These are phyloP conservation scores for Poecilobothrus nobilitatus DNA, from an alignment of 2,888 invertebrate species.

Conservation along the genomic window DNA sequence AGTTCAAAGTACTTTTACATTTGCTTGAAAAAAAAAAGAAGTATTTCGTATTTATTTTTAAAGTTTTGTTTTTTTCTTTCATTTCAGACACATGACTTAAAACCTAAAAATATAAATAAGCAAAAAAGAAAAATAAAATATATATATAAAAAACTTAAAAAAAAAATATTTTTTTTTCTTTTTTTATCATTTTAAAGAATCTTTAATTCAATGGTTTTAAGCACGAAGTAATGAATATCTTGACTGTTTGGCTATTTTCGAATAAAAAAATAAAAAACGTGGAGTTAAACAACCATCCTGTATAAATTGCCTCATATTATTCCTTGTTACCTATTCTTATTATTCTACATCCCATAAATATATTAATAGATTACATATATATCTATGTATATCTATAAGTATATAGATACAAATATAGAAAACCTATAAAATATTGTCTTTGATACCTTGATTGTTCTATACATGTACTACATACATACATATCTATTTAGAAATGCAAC, in stretches of 20 bases:
- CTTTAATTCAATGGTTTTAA: constrained; percentile 10
- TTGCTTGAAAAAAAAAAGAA: neutral
- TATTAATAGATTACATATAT: too few species aligned
- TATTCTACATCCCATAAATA: too few species aligned
- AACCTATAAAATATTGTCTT: neutral
- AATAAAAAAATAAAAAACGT: neutral
- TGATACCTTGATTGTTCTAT: neutral
- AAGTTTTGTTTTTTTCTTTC: neutral
- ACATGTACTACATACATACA: neutral
- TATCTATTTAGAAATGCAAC: neutral
- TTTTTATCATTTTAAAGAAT: constrained; percentile 11
- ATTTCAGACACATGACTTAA: neutral
- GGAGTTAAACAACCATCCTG: neutral
- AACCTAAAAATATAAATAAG: neutral
- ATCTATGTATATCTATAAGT: too few species aligned
- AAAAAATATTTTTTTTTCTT: neutral
- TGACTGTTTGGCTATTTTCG: constrained; percentile 1
- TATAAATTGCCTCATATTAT: too few species aligned
- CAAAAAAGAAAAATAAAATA: neutral
- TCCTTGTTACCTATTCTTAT: too few species aligned
- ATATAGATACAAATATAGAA: too few species aligned
- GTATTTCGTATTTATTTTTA: constrained; percentile 2
- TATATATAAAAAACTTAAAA: neutral
- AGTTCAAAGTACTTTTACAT: neutral
- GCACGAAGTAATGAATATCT: constrained; percentile 6